A percentile compares a stretch with the other conserved stretches of the same genome.
phyloP scores from a whole-genome alignment of 2,113 vertebrate species.

The Micronycteris hirsuta region DNA sequence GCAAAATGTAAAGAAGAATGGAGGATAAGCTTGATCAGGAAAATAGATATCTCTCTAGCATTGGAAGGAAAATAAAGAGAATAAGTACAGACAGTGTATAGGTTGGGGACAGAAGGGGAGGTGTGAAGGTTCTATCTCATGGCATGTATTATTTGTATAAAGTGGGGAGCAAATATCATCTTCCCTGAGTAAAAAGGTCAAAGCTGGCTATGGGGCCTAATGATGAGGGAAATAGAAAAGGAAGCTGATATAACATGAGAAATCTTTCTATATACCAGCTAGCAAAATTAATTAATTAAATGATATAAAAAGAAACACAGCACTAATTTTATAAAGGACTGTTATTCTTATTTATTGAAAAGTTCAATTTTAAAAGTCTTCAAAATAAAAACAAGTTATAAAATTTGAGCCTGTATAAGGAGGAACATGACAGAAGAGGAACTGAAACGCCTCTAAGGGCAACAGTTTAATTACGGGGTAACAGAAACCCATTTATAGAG shows the following conservation, averaged over 20 bases:
- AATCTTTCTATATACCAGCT: neutral
- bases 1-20: neutral
- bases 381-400: constrained; percentile 86
- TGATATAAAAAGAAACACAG: too few species aligned
- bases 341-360: constrained; percentile 84
- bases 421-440: constrained; percentile 74
- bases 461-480: constrained; percentile 75
- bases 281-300: neutral
- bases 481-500: constrained; percentile 80
- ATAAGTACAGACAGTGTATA: neutral
- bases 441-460: constrained; percentile 76
- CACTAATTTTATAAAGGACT: constrained; percentile 55
- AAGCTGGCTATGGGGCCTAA: neutral
- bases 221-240: neutral
- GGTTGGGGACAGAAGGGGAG: neutral
- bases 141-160: neutral
- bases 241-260: neutral
- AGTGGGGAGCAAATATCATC: neutral
- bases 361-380: constrained; percentile 81
- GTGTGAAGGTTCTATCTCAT: neutral
- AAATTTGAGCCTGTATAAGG: constrained; percentile 81
- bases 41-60: neutral
- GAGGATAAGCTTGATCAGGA: neutral
- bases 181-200: neutral
- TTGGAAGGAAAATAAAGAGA: neutral